A percentile compares a stretch with the other conserved stretches of the same genome.
These are phyloP conservation scores for Notamacropus eugenii DNA, from an alignment of 2,797 vertebrate species.

Conservation along the genomic window DNA sequence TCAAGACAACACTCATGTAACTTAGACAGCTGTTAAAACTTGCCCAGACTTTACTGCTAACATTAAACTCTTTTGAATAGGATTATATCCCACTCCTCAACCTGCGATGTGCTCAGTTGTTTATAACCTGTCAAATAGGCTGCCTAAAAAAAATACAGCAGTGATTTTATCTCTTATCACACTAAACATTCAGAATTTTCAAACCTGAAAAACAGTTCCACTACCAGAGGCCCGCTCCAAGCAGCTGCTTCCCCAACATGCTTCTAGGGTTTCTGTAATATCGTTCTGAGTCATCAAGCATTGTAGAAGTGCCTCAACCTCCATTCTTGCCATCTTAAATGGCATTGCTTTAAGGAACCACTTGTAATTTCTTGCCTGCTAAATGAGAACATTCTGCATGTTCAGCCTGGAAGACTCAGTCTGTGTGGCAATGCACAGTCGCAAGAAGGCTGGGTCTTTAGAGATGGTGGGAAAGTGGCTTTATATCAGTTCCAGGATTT, in stretches of 20 bases:
- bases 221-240: slow-evolving; percentile 29
- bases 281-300: background rate
- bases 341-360: background rate
- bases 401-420: background rate
- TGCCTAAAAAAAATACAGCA: background rate
- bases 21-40: background rate
- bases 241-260: background rate
- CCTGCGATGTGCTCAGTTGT: background rate
- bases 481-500: slow-evolving; percentile 54
- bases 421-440: background rate
- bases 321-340: background rate
- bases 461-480: slow-evolving; percentile 19
- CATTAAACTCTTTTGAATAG: background rate
- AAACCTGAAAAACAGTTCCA: slow-evolving; percentile 58
- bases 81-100: background rate
- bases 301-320: background rate
- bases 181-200: slow-evolving; percentile 29
- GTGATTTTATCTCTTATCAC: background rate
- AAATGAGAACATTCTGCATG: slow-evolving; percentile 34
- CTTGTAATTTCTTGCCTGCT: slow-evolving; percentile 4
- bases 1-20: background rate
- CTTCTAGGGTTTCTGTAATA: background rate
- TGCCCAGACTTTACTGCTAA: background rate
- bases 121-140: slow-evolving; percentile 43
- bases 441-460: background rate